phyloP scores from a whole-genome alignment of 2,797 vertebrate genomes.

The Toxotes lorentzi region DNA sequence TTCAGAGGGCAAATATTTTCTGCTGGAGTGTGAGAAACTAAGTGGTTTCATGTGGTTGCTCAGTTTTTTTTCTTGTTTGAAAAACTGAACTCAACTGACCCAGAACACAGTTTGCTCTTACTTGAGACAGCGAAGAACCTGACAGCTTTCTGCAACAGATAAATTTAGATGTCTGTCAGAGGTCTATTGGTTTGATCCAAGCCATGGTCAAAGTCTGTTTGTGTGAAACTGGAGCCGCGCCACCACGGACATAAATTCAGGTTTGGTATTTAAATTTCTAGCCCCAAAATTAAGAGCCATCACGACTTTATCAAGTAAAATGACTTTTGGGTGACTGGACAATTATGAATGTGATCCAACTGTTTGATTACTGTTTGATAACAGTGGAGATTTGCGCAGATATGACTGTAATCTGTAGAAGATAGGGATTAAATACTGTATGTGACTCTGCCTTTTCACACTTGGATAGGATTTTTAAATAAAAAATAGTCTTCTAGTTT shows the following conservation, averaged over 20 bases:
- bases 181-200: neutral
- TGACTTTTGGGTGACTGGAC: neutral
- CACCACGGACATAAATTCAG: neutral
- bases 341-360: neutral
- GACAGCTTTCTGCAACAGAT: neutral
- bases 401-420: neutral
- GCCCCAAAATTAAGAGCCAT: neutral
- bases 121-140: neutral
- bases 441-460: neutral
- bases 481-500: neutral
- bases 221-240: neutral
- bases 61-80: neutral
- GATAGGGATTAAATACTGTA: neutral
- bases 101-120: neutral
- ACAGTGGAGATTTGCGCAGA: neutral
- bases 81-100: neutral
- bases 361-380: neutral
- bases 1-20: neutral
- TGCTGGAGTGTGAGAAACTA: neutral
- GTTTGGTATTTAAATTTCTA: neutral
- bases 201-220: neutral
- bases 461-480: neutral
- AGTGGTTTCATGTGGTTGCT: neutral
- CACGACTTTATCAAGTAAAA: slow-evolving; percentile 4
- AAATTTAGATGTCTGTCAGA: neutral